Conservation (phyloP, 2,113 vertebrate genomes). For the Silurus asotus region DNA sequence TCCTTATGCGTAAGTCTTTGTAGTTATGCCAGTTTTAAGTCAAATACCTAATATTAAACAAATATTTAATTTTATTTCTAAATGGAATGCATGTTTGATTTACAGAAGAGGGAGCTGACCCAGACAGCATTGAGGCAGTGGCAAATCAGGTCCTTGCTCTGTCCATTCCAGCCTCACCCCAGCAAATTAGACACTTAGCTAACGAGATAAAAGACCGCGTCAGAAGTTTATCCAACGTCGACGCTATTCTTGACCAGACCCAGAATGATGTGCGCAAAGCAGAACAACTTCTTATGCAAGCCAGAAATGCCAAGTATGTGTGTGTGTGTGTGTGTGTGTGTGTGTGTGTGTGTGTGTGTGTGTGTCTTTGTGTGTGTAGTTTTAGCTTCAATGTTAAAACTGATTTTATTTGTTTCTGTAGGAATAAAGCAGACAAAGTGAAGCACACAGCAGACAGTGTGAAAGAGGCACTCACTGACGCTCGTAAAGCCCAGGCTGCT, state of each 20-base stretch:
- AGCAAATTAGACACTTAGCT: slow-evolving; percentile 86
- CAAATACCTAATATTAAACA: background rate
- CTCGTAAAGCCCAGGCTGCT: slow-evolving; percentile 77
- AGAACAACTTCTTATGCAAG: slow-evolving; percentile 83
- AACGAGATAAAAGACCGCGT: slow-evolving; percentile 90
- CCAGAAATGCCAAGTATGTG: slow-evolving; percentile 83
- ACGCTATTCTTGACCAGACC: slow-evolving; percentile 86
- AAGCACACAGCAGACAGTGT: slow-evolving; percentile 81
- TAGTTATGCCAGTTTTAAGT: background rate
- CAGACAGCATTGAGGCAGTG: slow-evolving; percentile 90
- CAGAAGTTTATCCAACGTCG: slow-evolving; percentile 87
- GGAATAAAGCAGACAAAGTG: slow-evolving; percentile 82
- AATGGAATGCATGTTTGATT: slow-evolving; percentile 26
- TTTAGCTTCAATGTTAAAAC: background rate
- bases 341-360: background rate
- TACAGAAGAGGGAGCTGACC: slow-evolving; percentile 93
- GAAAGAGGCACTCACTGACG: slow-evolving; percentile 80
- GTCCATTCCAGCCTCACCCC: slow-evolving; percentile 88
- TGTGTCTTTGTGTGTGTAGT: slow-evolving; percentile 1
- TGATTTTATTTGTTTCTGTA: slow-evolving; percentile 53
- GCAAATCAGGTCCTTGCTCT: slow-evolving; percentile 88
- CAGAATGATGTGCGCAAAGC: slow-evolving; percentile 82
- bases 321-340: background rate
- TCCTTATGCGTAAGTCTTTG: slow-evolving; percentile 85
- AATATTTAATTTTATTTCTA: background rate